Percentiles rank a stretch among this genome's conserved stretches.
Conservation (phyloP, 2,113 vertebrate species). For the Rhombomys opimus region DNA sequence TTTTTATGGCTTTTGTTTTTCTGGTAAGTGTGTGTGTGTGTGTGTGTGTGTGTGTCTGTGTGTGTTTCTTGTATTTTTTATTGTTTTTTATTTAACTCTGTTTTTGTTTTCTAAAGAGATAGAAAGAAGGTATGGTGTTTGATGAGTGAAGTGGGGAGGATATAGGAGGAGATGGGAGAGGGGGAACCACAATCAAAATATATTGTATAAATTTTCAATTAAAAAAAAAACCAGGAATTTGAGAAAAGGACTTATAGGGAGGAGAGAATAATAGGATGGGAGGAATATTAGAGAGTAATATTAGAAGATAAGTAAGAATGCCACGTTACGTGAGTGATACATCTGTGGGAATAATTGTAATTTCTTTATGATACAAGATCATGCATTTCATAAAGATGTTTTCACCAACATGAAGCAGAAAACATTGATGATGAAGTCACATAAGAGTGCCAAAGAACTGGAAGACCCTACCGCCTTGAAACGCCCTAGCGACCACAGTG, state of each 20-base stretch:
- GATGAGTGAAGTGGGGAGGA: background rate
- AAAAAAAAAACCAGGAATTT: background rate
- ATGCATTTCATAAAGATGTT: background rate
- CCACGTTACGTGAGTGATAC: background rate
- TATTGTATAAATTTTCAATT: background rate
- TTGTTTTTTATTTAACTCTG: background rate
- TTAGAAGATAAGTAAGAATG: background rate
- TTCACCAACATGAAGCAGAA: background rate
- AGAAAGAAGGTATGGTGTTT: background rate
- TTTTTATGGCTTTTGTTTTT: background rate
- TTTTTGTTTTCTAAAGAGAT: background rate
- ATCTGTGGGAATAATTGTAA: background rate
- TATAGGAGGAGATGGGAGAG: background rate
- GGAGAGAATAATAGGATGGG: background rate
- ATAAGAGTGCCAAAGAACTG: background rate
- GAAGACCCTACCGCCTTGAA: background rate
- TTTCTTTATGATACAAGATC: background rate
- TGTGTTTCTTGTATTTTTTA: background rate
- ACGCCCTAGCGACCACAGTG: background rate
- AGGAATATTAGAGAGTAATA: background rate
- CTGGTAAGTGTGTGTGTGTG: too few species aligned
- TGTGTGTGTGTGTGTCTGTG: too few species aligned
- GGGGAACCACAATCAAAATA: background rate
- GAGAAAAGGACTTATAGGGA: background rate
- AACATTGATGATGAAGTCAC: background rate